These are phyloP conservation scores for Dasysyrphus albostriatus DNA, from an alignment of 2,888 invertebrate species.

Conservation along the genomic window DNA sequence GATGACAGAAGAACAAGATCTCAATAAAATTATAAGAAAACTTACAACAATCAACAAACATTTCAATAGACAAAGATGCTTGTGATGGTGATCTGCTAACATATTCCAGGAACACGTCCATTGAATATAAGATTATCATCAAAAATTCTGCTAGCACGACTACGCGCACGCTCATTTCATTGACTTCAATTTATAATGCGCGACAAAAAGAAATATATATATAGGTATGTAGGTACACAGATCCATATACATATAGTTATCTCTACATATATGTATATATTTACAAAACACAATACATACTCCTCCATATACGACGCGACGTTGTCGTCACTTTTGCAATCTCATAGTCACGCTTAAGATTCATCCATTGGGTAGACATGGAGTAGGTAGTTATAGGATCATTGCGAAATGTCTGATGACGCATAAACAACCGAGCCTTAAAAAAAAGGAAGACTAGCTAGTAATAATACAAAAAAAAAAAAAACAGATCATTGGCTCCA, in stretches of 20 bases:
- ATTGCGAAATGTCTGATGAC: conserved; percentile 54
- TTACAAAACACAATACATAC: neutral
- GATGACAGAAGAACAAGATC: conserved; percentile 22
- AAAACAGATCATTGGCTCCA: conserved; percentile 59
- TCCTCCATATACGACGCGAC: neutral
- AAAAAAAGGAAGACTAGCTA: conserved; percentile 43
- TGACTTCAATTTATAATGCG: conserved; percentile 57
- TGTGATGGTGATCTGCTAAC: conserved; percentile 45
- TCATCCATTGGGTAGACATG: conserved; percentile 40
- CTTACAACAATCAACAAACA: conserved; percentile 1
- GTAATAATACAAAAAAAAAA: conserved; percentile 8
- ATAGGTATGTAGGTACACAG: neutral
- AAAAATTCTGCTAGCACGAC: conserved; percentile 38
- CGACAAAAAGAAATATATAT: conserved; percentile 34
- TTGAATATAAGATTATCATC: conserved; percentile 56
- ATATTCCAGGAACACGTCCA: conserved; percentile 46
- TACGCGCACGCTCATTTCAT: conserved; percentile 47
- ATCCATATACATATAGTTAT: neutral
- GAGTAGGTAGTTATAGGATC: neutral
- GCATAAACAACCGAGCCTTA: conserved; percentile 56
- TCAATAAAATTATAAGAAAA: neutral
- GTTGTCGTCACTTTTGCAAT: conserved; percentile 56
- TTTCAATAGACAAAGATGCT: conserved; percentile 16
- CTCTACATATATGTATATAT: too few species aligned
- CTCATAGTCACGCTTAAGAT: conserved; percentile 42